Conservation (phyloP, 1,140 invertebrate genomes). For the Aphidius ervi region DNA sequence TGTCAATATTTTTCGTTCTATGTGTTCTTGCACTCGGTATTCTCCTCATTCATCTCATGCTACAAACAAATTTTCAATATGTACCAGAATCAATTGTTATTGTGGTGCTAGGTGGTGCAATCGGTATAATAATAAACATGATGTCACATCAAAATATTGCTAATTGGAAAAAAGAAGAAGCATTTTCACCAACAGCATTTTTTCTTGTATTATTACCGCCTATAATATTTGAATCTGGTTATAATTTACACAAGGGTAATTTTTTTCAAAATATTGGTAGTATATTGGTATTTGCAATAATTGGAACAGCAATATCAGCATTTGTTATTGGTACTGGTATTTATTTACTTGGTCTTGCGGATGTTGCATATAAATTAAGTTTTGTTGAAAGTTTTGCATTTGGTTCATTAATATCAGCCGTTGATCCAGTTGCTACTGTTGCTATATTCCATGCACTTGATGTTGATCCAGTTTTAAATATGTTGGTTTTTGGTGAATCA, state of each 20-base stretch:
- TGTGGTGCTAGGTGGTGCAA: constrained; percentile 88
- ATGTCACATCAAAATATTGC: constrained; percentile 86
- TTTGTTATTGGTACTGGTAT: constrained; percentile 91
- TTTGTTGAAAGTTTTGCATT: constrained; percentile 98
- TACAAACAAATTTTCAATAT: constrained; percentile 94
- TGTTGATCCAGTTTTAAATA: constrained; percentile 93
- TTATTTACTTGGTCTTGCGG: constrained; percentile 85
- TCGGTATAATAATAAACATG: constrained; percentile 86
- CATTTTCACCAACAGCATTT: constrained; percentile 95
- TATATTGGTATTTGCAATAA: constrained; percentile 91
- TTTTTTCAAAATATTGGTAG: constrained; percentile 98
- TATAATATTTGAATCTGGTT: constrained; percentile 98
- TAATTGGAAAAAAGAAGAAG: constrained; percentile 94
- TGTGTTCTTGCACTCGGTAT: constrained; percentile 91
- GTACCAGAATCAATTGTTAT: constrained; percentile 97
- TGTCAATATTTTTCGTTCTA: constrained; percentile 95
- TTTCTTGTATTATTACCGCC: constrained; percentile 95
- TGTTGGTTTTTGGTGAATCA: constrained; percentile 98
- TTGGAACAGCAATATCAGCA: constrained; percentile 94
- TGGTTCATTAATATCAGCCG: constrained; percentile 96
- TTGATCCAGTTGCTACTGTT: constrained; percentile 96
- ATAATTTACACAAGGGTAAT: constrained; percentile 97
- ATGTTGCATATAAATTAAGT: constrained; percentile 84
- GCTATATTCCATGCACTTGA: constrained; percentile 97
- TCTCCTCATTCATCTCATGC: constrained; percentile 87